Percentiles rank a stretch among this genome's conserved stretches.
These are phyloP conservation scores for Flabesymbios commensalis DNA, from an alignment of 2,888 invertebrate species.

Conservation along the genomic window DNA sequence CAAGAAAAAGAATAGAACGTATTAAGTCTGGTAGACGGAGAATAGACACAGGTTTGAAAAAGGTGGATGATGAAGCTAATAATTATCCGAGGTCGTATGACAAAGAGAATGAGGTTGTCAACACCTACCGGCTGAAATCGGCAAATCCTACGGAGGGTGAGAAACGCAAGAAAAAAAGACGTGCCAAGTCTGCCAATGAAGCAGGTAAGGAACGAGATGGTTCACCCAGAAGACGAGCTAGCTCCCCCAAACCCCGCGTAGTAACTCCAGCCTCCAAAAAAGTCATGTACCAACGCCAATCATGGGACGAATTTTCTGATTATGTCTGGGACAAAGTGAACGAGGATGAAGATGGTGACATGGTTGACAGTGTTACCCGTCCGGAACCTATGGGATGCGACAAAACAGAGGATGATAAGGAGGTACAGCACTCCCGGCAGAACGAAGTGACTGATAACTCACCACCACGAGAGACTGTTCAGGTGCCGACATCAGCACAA, in stretches of 20 bases:
- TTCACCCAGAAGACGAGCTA: too few species aligned
- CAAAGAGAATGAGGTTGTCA: not conserved
- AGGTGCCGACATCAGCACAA: too few species aligned
- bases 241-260: slow-evolving; percentile 1
- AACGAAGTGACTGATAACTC: too few species aligned
- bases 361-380: too few species aligned
- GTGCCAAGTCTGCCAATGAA: too few species aligned
- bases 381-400: too few species aligned
- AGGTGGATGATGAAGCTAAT: slow-evolving; percentile 1
- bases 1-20: not conserved
- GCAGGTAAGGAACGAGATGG: too few species aligned
- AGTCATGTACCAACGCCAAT: slow-evolving; percentile 7
- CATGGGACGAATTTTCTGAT: slow-evolving; percentile 12
- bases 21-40: not conserved
- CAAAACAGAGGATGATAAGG: too few species aligned
- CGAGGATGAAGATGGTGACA: slow-evolving; percentile 9
- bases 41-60: slow-evolving; percentile 1
- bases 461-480: too few species aligned
- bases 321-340: slow-evolving; percentile 14
- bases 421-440: too few species aligned
- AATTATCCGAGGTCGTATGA: not conserved
- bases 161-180: too few species aligned
- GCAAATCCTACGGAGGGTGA: too few species aligned
- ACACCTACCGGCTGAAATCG: not conserved
- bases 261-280: not conserved